Evolutionary conservation across 1,140 invertebrate genomes (phyloP), one percentile per base, ranked within the genome.

Genomic region (Choristoneura fumiferana): DNA sequence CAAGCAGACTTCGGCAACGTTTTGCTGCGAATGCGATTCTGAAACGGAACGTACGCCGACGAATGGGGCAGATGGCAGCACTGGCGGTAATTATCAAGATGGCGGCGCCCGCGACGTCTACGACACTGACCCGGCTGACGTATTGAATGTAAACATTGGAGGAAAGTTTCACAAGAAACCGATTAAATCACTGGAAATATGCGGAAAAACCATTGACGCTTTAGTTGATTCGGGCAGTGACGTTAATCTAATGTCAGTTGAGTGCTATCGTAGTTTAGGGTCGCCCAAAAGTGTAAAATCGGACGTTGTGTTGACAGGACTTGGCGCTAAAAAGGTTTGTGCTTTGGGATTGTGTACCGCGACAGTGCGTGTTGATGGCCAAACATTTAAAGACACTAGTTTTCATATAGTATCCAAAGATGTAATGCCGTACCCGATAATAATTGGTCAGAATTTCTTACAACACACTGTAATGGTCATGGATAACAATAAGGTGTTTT

Each of bases 221-320:
- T 13, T 58, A 5, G 22, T 58, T 0, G 43, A 58, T 17, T 58
- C 57, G 2, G 57, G 57, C 0, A 37, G 57, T 17, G 57, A 37
- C 1, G 15, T 58, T 1, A 49, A 18, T 22, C 9, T 58, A 29
- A 18, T 58, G 14, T n/a, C 29, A 2, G 1, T 58, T n/a, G 29
- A n/a, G 9, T 58, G 12, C 15, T 58, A 43, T 14, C 15, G 10
- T 8, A 2, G 10, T 0, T 43, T 43, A 17, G 4, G 8, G 10
- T 34, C 57, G 14, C 29, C 39, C 0, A 13, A 36, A 40, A 37
- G 13, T 10, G 15, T 6, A 9, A 52, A n/a, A 10, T 15, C 34
- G 1, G 15, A 34, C 4, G 8, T 49, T 1, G 18, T 12, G 2
- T n/a, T 58, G 2, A 49, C 40, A 2, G 57, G 57, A 35, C 15